These are phyloP conservation scores for Plebejus anna DNA, from an alignment of 2,888 invertebrate genomes.

Conservation along the genomic window DNA sequence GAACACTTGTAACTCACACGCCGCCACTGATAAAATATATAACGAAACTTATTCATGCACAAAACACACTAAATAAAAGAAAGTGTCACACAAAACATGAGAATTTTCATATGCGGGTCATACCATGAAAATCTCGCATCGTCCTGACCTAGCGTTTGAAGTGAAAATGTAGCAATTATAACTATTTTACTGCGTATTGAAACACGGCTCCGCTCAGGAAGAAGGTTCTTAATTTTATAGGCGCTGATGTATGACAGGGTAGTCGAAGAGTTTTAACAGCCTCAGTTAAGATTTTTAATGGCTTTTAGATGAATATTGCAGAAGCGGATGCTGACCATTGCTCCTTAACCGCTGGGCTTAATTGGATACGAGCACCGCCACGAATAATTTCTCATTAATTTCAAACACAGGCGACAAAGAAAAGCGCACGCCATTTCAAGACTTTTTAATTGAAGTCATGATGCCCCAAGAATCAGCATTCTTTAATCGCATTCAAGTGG, in stretches of 20 bases:
- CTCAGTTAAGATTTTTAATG: constrained; percentile 29
- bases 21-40: constrained; percentile 41
- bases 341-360: constrained; percentile 52
- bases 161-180: not conserved
- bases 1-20: constrained; percentile 38
- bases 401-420: constrained; percentile 51
- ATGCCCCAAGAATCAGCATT: constrained; percentile 29
- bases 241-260: constrained; percentile 59
- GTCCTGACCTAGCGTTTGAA: not conserved
- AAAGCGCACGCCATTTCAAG: constrained; percentile 54
- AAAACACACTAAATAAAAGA: constrained; percentile 37
- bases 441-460: constrained; percentile 50
- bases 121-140: not conserved
- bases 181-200: not conserved
- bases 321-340: constrained; percentile 51
- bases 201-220: constrained; percentile 49
- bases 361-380: constrained; percentile 52
- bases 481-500: constrained; percentile 8
- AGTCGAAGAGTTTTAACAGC: constrained; percentile 64
- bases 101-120: constrained; percentile 25
- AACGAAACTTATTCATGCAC: constrained; percentile 38
- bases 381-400: constrained; percentile 67
- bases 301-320: constrained; percentile 51
- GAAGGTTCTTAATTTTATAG: constrained; percentile 59
- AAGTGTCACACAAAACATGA: constrained; percentile 33